Percentiles rank a stretch among this genome's conserved stretches.
Evolutionary conservation across 92 coral and sea anemone species (phyloP).

Genomic region (Desmophyllum pertusum): DNA sequence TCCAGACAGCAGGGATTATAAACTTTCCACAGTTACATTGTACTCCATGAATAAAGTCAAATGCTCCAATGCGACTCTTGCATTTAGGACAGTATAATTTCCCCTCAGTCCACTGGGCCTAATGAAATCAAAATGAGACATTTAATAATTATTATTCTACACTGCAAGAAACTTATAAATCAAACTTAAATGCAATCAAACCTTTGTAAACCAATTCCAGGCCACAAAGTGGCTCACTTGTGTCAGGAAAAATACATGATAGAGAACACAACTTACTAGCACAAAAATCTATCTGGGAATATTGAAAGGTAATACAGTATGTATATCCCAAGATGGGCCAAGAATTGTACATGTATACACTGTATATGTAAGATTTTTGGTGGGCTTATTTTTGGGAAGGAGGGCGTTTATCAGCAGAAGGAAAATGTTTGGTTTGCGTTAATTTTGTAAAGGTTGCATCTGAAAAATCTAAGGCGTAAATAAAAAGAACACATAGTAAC

Average conservation of each 20-base stretch:
- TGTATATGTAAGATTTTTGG: too few relatives aligned
- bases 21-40: slow-evolving; percentile 81
- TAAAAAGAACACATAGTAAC: too few relatives aligned
- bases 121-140: neutral
- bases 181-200: neutral
- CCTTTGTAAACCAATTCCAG: neutral
- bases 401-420: too few relatives aligned
- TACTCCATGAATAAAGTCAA: slow-evolving; percentile 84
- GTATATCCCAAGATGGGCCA: too few relatives aligned
- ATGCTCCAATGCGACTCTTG: slow-evolving; percentile 85
- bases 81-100: slow-evolving; percentile 89
- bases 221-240: too few relatives aligned
- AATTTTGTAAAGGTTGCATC: too few relatives aligned
- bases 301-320: too few relatives aligned
- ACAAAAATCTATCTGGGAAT: neutral
- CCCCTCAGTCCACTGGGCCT: slow-evolving; percentile 93
- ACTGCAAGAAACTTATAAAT: neutral
- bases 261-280: too few relatives aligned
- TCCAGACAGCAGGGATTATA: slow-evolving; percentile 91
- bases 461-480: too few relatives aligned
- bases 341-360: too few relatives aligned
- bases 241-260: neutral
- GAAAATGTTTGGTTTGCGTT: too few relatives aligned
- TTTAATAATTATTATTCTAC: neutral
- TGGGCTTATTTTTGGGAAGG: too few relatives aligned